Conservation (phyloP, 2,797 vertebrate genomes). For the Phoebastria nigripes region DNA sequence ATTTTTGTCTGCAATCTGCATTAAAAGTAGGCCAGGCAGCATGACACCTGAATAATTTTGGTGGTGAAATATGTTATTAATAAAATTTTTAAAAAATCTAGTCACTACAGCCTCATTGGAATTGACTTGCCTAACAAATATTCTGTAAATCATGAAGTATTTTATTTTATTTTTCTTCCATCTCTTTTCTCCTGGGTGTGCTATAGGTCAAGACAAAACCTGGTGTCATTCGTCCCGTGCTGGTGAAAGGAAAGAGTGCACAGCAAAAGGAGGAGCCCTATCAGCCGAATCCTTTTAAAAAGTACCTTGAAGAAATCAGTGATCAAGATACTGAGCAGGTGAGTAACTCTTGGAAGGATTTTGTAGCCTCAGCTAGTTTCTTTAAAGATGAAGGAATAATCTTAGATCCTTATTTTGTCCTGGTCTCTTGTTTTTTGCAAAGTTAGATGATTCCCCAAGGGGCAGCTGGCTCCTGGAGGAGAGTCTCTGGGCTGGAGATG, state of each 20-base stretch:
- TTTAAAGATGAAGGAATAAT: background rate
- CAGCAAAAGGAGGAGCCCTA: slow-evolving; percentile 73
- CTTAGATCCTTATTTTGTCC: background rate
- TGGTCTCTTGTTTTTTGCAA: background rate
- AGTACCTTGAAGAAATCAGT: slow-evolving; percentile 70
- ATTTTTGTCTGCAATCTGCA: background rate
- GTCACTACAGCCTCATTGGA: background rate
- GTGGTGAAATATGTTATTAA: background rate
- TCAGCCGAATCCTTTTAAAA: slow-evolving; percentile 80
- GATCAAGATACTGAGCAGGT: slow-evolving; percentile 78
- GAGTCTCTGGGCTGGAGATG: background rate
- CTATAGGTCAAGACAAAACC: slow-evolving; percentile 83
- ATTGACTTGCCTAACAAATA: background rate
- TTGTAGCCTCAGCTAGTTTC: background rate
- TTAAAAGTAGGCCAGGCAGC: background rate
- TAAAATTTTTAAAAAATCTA: background rate
- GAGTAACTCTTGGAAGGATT: background rate
- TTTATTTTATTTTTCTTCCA: background rate
- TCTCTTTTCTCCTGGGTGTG: background rate
- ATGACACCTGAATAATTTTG: background rate
- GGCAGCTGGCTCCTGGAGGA: background rate
- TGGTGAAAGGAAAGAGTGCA: slow-evolving; percentile 77
- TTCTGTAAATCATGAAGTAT: background rate
- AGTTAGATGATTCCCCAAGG: background rate
- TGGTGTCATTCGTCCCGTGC: slow-evolving; percentile 85